Evolutionary conservation across 2,888 invertebrate genomes (phyloP).

Genomic region (Caenorhabditis zanzibari): DNA sequence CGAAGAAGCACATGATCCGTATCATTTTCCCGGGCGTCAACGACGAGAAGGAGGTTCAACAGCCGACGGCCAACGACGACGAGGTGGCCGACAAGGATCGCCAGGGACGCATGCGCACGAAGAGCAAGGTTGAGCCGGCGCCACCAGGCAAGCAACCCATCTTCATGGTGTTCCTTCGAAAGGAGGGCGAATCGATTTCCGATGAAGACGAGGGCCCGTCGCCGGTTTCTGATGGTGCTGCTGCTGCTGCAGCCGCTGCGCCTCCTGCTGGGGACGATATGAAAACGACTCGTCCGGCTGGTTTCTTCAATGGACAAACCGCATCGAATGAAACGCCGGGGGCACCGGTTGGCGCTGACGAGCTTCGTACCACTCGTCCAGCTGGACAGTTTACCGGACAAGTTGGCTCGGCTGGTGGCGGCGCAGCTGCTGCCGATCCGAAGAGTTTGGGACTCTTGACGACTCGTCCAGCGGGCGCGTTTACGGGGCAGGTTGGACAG

Average conservation of each 20-base stretch:
- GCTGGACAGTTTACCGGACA: slow-evolving; percentile 12
- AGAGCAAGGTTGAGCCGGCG: neutral
- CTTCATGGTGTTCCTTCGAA: neutral
- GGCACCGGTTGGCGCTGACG: neutral
- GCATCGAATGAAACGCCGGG: neutral
- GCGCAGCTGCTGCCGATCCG: neutral
- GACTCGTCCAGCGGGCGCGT: slow-evolving; percentile 1
- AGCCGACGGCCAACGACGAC: slow-evolving; percentile 33
- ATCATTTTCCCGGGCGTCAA: slow-evolving; percentile 32
- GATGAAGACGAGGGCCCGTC: slow-evolving; percentile 15
- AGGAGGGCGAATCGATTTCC: slow-evolving; percentile 8
- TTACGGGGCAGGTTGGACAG: neutral
- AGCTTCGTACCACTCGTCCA: slow-evolving; percentile 3
- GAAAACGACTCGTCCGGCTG: slow-evolving; percentile 26
- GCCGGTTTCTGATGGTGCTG: neutral
- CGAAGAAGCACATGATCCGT: slow-evolving; percentile 1
- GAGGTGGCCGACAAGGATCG: slow-evolving; percentile 51
- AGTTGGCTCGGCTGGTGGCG: neutral
- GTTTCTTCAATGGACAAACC: slow-evolving; percentile 10
- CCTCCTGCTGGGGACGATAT: slow-evolving; percentile 4
- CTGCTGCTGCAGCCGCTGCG: neutral
- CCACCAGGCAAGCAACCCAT: slow-evolving; percentile 16
- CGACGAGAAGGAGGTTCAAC: slow-evolving; percentile 38
- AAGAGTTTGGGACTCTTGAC: neutral
- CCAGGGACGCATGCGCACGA: slow-evolving; percentile 33